A percentile compares a stretch with the other conserved stretches of the same genome.
phyloP scores from a whole-genome alignment of 2,797 vertebrate genomes.

The Simalia tracyae region DNA sequence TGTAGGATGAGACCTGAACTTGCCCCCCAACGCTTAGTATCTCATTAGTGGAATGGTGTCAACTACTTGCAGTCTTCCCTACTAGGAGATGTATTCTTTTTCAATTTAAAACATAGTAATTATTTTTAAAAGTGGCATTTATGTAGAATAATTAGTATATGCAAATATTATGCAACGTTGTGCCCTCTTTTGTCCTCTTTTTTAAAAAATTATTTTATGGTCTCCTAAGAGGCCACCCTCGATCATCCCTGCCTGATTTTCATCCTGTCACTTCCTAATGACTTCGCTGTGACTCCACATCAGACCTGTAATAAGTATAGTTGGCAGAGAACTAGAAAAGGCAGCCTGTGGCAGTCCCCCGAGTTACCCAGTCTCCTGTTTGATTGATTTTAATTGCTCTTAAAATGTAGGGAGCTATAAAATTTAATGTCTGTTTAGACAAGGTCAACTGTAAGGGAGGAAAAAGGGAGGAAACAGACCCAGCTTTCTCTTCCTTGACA shows the following conservation, averaged over 20 bases:
- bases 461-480: conserved; percentile 24
- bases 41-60: neutral
- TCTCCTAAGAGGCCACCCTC: neutral
- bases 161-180: neutral
- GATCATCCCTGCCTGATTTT: neutral
- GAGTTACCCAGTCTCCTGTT: conserved; percentile 28
- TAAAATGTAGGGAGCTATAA: conserved; percentile 42
- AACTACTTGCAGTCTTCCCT: too few relatives aligned
- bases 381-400: conserved; percentile 47
- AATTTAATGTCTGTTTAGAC: conserved; percentile 44
- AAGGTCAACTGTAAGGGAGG: conserved; percentile 41
- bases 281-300: neutral
- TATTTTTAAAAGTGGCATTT: neutral
- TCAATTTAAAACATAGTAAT: neutral
- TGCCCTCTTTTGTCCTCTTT: neutral
- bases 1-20: neutral
- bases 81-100: neutral
- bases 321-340: conserved; percentile 20
- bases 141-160: neutral
- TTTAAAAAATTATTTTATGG: neutral
- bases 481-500: conserved; percentile 27
- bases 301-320: conserved; percentile 13
- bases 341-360: conserved; percentile 24
- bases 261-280: neutral
- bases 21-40: neutral